These are phyloP conservation scores for Sebastes paucispinis DNA, from an alignment of 2,797 vertebrate genomes.

Conservation along the genomic window DNA sequence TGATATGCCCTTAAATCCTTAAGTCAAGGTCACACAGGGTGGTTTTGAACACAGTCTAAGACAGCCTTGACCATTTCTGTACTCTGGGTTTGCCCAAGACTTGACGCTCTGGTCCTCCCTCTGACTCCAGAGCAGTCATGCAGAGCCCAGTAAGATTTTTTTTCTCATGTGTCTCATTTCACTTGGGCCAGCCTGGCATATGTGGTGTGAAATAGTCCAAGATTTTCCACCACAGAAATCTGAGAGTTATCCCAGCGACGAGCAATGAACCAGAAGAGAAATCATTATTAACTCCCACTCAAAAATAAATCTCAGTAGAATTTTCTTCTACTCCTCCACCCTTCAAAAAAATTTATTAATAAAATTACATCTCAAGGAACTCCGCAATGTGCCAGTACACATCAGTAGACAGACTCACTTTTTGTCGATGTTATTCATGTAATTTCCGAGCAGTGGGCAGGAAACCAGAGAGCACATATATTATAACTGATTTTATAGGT, in stretches of 20 bases:
- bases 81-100: constrained; percentile 3
- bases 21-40: constrained; percentile 4
- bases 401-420: neutral
- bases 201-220: constrained; percentile 22
- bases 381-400: neutral
- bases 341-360: neutral
- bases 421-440: neutral
- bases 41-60: constrained; percentile 16
- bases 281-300: constrained; percentile 12
- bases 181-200: constrained; percentile 9
- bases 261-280: constrained; percentile 6
- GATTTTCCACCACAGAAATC: constrained; percentile 22
- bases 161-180: constrained; percentile 15
- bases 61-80: constrained; percentile 12
- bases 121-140: constrained; percentile 34
- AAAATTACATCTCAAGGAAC: neutral
- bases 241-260: neutral
- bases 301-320: neutral
- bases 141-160: constrained; percentile 15
- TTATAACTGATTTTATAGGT: constrained; percentile 3
- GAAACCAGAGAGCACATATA: constrained; percentile 1
- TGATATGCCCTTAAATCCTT: constrained; percentile 11
- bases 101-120: constrained; percentile 19
- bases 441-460: neutral
- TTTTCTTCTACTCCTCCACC: neutral